A percentile compares a stretch with the other conserved stretches of the same genome.
These are phyloP conservation scores for Acipenser ruthenus DNA, from an alignment of 2,797 vertebrate species.

Conservation along the genomic window DNA sequence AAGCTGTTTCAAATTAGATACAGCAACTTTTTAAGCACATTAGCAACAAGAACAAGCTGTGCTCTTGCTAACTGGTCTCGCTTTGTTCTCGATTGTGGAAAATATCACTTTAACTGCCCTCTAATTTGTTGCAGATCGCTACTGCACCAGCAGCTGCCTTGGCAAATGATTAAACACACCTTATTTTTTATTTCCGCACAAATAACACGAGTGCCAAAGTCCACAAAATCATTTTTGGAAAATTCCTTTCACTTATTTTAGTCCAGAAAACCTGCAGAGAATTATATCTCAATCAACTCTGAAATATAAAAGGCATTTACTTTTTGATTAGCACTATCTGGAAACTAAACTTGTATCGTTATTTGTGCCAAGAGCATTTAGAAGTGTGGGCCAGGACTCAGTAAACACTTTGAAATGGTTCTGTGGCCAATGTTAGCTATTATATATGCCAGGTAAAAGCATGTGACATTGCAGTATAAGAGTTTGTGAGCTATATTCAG, in stretches of 20 bases:
- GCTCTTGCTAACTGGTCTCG: constrained; percentile 52
- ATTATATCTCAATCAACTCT: constrained; percentile 33
- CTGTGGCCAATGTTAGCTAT: too few relatives aligned
- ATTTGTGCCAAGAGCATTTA: too few relatives aligned
- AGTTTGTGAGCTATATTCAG: too few relatives aligned
- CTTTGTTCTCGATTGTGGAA: constrained; percentile 70
- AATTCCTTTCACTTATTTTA: constrained; percentile 27
- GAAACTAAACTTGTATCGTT: too few relatives aligned
- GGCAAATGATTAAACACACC: constrained; percentile 61
- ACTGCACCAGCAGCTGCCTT: constrained; percentile 63
- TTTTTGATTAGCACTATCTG: too few relatives aligned
- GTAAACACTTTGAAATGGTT: too few relatives aligned
- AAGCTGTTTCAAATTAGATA: constrained; percentile 64
- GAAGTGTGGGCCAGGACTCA: too few relatives aligned
- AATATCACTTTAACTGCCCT: constrained; percentile 68
- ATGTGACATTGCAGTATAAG: too few relatives aligned
- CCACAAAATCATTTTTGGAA: constrained; percentile 45
- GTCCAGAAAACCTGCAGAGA: constrained; percentile 33
- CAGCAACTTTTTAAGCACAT: constrained; percentile 69
- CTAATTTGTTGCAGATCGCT: constrained; percentile 71
- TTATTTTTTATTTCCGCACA: constrained; percentile 46
- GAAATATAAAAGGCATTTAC: constrained; percentile 16
- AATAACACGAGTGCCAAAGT: constrained; percentile 55
- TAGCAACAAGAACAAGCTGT: constrained; percentile 73
- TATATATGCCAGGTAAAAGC: too few relatives aligned